Base-by-base conservation (phyloP, 2,113 vertebrate species). In the Corydoras sp. region DNA sequence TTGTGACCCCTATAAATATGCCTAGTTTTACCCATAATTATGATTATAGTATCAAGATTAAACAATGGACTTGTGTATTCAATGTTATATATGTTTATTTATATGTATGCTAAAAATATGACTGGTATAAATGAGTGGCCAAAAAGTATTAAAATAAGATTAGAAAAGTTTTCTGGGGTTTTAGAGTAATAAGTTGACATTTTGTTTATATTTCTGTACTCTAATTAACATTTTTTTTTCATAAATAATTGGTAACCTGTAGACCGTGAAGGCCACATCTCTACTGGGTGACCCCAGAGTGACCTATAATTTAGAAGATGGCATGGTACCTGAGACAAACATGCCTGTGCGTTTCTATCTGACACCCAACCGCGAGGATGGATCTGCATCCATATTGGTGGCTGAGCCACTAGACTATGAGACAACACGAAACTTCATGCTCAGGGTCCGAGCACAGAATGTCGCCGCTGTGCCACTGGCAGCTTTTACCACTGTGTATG, bases 341-440 rank as follows among this genome's bases (percentile, higher is more conserved):
- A 91, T 93, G 91, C 93, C 93, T 0, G 85, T 94, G 29, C 90
- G 87, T 15, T 95, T 96, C 86, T 96, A 94, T 81, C 75, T 96
- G 81, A 93, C 92, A 29, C 90, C 92, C 12, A 95, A 96, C 85
- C 86, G 92, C 62, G 90, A 90, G 4, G 92, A 95, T 11, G 91
- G 92, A 14, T 92, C 93, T 0, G 92, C 92, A 32, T 95, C 92
- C 67, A 87, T 96, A 73, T 83, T 95, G 48, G 86, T 95, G 31
- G 92, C 93, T 4, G 93, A 95, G 79, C 90, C 91, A 0, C 81
- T 95, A 69, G 93, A 95, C 79, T 95, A 90, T 43, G 94, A 96
- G 81, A 90, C 87, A 55, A 93, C 92, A 3, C 88, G 86, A 66
- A 87, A 83, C 81, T 95, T 95, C 81, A 82, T 90, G 72, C 84